Conservation (phyloP, 1,140 invertebrate genomes). For the Homalodisca vitripennis region DNA sequence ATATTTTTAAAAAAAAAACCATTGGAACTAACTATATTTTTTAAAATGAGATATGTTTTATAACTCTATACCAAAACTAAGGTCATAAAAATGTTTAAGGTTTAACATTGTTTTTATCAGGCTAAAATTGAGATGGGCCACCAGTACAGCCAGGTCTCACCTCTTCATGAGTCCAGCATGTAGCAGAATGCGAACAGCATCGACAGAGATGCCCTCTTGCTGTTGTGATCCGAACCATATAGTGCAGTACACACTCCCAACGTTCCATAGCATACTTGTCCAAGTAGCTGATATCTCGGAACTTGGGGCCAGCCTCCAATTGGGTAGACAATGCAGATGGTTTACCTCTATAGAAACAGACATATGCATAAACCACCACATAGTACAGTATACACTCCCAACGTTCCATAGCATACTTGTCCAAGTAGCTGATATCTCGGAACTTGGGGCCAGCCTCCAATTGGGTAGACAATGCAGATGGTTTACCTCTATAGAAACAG, state of each 20-base stretch:
- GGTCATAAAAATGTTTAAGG: no score
- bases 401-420: conserved; percentile 88
- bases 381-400: conserved; percentile 98
- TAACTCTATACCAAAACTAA: no score
- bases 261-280: conserved; percentile 91
- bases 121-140: no score
- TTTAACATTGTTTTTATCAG: no score
- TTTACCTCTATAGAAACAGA: conserved; percentile 65
- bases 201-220: conserved; percentile 82
- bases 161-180: conserved; percentile 91
- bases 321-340: conserved; percentile 83
- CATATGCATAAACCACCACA: no score
- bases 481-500: conserved; percentile 66
- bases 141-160: no score
- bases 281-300: conserved; percentile 82
- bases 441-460: conserved; percentile 86
- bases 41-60: no score
- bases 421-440: conserved; percentile 84
- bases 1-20: no score
- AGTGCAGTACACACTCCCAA: conserved; percentile 97
- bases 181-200: conserved; percentile 88
- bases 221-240: conserved; percentile 91
- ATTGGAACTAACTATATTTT: no score
- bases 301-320: conserved; percentile 86
- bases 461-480: conserved; percentile 84